Evolutionary conservation across 2,888 invertebrate genomes (phyloP).

Genomic region (Lamproptera curius): DNA sequence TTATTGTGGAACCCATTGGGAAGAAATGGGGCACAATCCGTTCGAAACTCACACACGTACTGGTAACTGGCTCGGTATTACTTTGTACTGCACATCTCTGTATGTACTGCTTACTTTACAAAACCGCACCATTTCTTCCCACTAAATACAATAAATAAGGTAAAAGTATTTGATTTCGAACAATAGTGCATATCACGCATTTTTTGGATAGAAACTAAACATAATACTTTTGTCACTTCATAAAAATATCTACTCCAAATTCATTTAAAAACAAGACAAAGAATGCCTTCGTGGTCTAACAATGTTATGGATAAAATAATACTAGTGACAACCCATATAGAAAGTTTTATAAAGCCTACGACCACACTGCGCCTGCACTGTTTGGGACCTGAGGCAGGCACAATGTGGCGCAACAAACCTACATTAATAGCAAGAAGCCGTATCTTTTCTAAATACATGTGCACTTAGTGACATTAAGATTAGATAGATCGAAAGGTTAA

Average conservation of each 20-base stretch:
- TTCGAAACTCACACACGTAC: conserved; percentile 34
- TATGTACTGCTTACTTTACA: conserved; percentile 13
- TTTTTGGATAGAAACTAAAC: conserved; percentile 54
- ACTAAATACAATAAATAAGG: conserved; percentile 36
- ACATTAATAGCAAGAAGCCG: conserved; percentile 61
- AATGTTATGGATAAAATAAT: conserved; percentile 55
- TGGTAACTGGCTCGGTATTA: conserved; percentile 70
- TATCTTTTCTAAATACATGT: conserved; percentile 65
- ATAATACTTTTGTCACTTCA: conserved; percentile 73
- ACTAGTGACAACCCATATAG: conserved; percentile 53
- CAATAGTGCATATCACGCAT: conserved; percentile 44
- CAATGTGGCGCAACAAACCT: conserved; percentile 23
- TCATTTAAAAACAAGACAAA: conserved; percentile 47
- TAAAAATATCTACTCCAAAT: conserved; percentile 64
- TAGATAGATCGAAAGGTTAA: conserved; percentile 70
- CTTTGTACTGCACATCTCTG: conserved; percentile 60
- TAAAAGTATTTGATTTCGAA: conserved; percentile 44
- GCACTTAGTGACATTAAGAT: conserved; percentile 68
- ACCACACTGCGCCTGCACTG: conserved; percentile 17
- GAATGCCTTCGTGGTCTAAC: conserved; percentile 55
- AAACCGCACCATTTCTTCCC: conserved; percentile 51
- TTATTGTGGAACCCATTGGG: conserved; percentile 42
- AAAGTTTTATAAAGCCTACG: conserved; percentile 54
- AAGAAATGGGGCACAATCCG: conserved; percentile 43
- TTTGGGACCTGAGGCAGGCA: neutral